Evolutionary conservation across 2,797 vertebrate genomes (phyloP).

Genomic region (Prionace glauca): DNA sequence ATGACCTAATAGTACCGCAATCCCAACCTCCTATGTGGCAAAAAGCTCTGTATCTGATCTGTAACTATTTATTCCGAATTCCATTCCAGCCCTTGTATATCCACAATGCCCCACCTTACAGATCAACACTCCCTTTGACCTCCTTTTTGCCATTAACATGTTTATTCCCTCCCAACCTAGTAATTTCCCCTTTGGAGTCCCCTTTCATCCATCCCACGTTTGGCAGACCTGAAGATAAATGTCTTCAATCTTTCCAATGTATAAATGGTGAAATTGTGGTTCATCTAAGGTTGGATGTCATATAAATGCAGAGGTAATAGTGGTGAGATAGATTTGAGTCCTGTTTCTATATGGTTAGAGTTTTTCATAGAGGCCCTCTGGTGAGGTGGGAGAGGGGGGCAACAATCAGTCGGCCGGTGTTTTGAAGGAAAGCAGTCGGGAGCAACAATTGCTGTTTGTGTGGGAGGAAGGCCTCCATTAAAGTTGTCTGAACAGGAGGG

Average conservation of each 20-base stretch:
- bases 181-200: too few relatives aligned
- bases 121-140: not conserved
- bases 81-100: not conserved
- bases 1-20: not conserved
- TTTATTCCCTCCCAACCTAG: not conserved
- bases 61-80: not conserved
- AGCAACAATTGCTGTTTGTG: too few relatives aligned
- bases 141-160: not conserved
- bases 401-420: too few relatives aligned
- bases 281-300: not conserved
- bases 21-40: not conserved
- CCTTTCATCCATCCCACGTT: too few relatives aligned
- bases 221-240: too few relatives aligned
- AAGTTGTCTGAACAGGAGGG: too few relatives aligned
- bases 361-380: too few relatives aligned
- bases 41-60: not conserved
- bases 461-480: too few relatives aligned
- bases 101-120: not conserved
- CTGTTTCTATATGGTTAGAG: not conserved
- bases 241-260: too few relatives aligned
- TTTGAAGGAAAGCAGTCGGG: too few relatives aligned
- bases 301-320: not conserved
- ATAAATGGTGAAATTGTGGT: not conserved
- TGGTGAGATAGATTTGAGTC: not conserved
- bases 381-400: too few relatives aligned